Conservation (phyloP, 1,140 invertebrate genomes). For the Hylaeus anthracinus region DNA sequence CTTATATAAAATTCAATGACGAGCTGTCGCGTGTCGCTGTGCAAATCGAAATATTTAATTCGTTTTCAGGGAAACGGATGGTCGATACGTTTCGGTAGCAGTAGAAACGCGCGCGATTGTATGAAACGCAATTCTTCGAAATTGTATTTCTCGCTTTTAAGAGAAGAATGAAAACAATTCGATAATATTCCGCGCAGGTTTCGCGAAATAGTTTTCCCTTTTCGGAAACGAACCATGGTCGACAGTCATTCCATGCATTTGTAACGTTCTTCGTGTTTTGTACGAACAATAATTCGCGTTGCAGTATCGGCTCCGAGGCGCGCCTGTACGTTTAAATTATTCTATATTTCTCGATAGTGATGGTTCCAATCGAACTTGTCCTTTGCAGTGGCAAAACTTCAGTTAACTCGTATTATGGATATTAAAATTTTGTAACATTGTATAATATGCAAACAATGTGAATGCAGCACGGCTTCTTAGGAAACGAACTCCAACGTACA, state of each 20-base stretch:
- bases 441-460: no score
- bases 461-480: no score
- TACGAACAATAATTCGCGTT: constrained; percentile 30
- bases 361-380: constrained; percentile 29
- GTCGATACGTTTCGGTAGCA: not conserved
- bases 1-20: not conserved
- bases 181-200: constrained; percentile 26
- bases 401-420: not conserved
- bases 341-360: constrained; percentile 30
- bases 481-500: no score
- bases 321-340: constrained; percentile 25
- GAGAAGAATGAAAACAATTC: not conserved
- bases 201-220: constrained; percentile 34
- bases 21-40: not conserved
- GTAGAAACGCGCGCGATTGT: not conserved
- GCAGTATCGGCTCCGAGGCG: constrained; percentile 37
- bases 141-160: not conserved
- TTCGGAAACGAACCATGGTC: constrained; percentile 19
- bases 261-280: constrained; percentile 47
- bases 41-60: not conserved
- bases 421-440: constrained; percentile 22
- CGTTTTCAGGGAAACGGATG: not conserved
- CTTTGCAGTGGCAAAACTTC: not conserved
- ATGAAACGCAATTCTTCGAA: not conserved
- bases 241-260: constrained; percentile 31